Base-by-base conservation (phyloP, 2,888 invertebrate species). In the Sympetrum striolatum region DNA sequence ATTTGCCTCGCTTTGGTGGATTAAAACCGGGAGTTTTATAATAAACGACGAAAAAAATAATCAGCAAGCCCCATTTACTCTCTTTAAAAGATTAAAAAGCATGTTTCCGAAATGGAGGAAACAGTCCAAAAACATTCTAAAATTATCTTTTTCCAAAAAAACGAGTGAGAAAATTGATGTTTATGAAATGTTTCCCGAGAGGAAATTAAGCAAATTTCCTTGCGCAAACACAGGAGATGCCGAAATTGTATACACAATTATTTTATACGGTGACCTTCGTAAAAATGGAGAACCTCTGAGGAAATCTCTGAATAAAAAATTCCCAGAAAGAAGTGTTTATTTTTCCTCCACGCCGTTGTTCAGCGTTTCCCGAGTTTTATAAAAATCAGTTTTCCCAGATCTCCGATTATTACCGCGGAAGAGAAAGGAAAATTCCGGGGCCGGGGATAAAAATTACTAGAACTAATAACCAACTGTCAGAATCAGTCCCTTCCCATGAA, bases 391-490 rank as follows among this genome's bases (percentile, higher is more conserved):
- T 58, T 22, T 39, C 60, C 37, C 37, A 60, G 18, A 60, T 60
- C 64, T 86, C 15, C n/a, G 31, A 60, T 86, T 64, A 86, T 86
- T 64, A 60, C 37, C 22, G 12, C 12, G 4, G 60, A 64, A 60
- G 86, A 37, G 64, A 64, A 37, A 86, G 86, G 60, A 86, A 86
- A 86, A 86, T 86, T 37, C n/a, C 37, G n/a, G 22, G 39, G 58
- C 39, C 60, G 15, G 18, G 53, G 18, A 73, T 14, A 31, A 73
- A 73, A 73, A 73, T 73, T 31, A 73, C 73, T 58, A 64, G 64
- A 86, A 86, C 60, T 86, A 86, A 86, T 86, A 86, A 60, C 86
- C 86, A 58, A 64, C 60, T 86, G 86, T 86, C 86, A 86, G 86
- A n/a, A n/a, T 58, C 86, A 86, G 58, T 37, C 37, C 60, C 64